Evolutionary conservation across 2,888 invertebrate genomes (phyloP), one percentile per base, ranked within the genome.

Genomic region (Hydropsyche betteni): DNA sequence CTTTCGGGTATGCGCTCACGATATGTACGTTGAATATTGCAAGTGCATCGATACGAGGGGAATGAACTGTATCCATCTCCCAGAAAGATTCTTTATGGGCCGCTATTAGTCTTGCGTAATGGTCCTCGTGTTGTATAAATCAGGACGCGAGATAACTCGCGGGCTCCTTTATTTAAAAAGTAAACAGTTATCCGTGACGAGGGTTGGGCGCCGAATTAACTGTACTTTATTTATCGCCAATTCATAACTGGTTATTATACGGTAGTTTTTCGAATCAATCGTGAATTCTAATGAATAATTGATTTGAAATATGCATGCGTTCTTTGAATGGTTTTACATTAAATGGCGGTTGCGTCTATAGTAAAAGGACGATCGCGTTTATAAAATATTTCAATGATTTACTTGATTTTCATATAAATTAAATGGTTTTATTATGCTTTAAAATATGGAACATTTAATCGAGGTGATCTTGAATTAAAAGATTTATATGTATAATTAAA

Each of bases 31-130:
- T 8, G 44, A 10, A 44, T 44, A 44, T 44, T 24, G 64, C 64
- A 24, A 64, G 70, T 50, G 55, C 24, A 50, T 38, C n/a, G 64
- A 51, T 34, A 69, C 33, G 50, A n/a, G 74, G 38, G 68, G 68
- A 68, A 68, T 53, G 68, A 74, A 51, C 68, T 4, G 44, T 10
- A 44, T 44, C 10, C 44, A 44, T 44, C 44, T 44, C 68, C 44
- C 70, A 7, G 51, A 74, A 77, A 74, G 10, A 75, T 77, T 75
- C 74, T 76, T 78, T 70, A 74, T 74, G 75, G 75, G 14, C 10
- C 44, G 14, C 71, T 77, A 77, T 78, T 76, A 78, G 74, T 77
- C 77, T 78, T 77, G 50, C 44, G 75, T 71, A 78, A 78, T 76
- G 78, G 74, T 77, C 73, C 69, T 69, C 44, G 52, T 71, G 69